Conservation (phyloP, 2,113 vertebrate species). For the Pygoscelis adeliae region DNA sequence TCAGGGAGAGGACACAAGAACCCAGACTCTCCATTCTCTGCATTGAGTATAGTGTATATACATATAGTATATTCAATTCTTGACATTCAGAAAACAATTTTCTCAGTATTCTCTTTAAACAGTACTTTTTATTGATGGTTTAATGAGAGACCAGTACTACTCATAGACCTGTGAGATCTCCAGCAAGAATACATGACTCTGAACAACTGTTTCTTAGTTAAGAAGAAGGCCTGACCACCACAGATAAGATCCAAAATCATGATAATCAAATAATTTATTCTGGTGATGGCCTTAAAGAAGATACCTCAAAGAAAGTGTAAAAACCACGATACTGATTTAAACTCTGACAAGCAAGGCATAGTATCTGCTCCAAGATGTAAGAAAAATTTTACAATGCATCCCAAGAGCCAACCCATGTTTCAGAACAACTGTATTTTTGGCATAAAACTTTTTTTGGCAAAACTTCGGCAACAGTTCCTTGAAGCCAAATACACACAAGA, state of each 20-base stretch:
- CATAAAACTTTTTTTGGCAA: neutral
- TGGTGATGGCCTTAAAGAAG: neutral
- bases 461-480: neutral
- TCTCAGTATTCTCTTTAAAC: neutral
- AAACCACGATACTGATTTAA: neutral
- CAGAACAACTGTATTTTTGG: neutral
- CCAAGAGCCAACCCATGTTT: neutral
- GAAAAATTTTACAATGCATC: neutral
- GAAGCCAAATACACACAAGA: neutral
- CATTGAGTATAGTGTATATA: neutral
- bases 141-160: neutral
- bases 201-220: neutral
- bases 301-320: neutral
- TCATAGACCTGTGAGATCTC: neutral
- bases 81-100: neutral
- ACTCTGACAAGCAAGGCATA: neutral
- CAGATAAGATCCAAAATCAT: neutral
- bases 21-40: neutral
- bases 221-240: neutral
- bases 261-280: neutral
- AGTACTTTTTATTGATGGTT: neutral
- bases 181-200: neutral
- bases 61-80: neutral
- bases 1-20: neutral
- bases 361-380: neutral